Evolutionary conservation across 2,888 invertebrate species (phyloP).

Genomic region (Axea sp.): DNA sequence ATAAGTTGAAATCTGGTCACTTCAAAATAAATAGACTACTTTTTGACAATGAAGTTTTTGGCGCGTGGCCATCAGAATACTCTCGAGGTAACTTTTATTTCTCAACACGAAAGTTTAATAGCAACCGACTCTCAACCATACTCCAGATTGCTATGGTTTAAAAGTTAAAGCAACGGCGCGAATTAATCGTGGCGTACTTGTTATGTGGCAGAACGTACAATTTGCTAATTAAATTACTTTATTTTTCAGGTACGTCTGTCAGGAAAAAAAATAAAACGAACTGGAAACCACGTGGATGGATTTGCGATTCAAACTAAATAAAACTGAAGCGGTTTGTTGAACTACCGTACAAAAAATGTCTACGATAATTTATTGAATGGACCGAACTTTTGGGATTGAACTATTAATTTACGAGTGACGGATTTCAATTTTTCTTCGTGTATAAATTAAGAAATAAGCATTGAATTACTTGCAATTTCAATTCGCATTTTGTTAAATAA

Average conservation of each 20-base stretch:
- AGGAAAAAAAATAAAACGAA: constrained; percentile 9
- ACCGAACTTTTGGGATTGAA: too few species aligned
- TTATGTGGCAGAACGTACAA: constrained; percentile 38
- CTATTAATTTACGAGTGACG: too few species aligned
- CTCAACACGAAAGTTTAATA: constrained; percentile 51
- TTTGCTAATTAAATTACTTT: constrained; percentile 38
- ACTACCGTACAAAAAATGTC: too few species aligned
- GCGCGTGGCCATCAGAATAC: constrained; percentile 45
- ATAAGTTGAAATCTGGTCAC: constrained; percentile 30
- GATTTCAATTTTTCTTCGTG: too few species aligned
- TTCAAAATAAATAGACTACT: constrained; percentile 35
- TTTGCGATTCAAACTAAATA: background rate
- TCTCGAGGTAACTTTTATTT: constrained; percentile 42
- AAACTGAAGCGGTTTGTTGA: background rate
- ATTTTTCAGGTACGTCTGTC: constrained; percentile 12
- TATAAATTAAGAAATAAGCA: too few species aligned
- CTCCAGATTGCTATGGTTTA: constrained; percentile 44
- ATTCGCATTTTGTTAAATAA: too few species aligned
- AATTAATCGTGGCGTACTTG: constrained; percentile 28
- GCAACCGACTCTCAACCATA: constrained; percentile 16
- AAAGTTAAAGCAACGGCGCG: constrained; percentile 32
- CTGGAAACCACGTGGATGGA: background rate
- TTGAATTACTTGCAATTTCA: too few species aligned
- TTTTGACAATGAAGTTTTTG: constrained; percentile 48
- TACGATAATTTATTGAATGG: too few species aligned